These are phyloP conservation scores for Pyrgilauda ruficollis DNA, from an alignment of 2,113 vertebrate species.

Conservation along the genomic window DNA sequence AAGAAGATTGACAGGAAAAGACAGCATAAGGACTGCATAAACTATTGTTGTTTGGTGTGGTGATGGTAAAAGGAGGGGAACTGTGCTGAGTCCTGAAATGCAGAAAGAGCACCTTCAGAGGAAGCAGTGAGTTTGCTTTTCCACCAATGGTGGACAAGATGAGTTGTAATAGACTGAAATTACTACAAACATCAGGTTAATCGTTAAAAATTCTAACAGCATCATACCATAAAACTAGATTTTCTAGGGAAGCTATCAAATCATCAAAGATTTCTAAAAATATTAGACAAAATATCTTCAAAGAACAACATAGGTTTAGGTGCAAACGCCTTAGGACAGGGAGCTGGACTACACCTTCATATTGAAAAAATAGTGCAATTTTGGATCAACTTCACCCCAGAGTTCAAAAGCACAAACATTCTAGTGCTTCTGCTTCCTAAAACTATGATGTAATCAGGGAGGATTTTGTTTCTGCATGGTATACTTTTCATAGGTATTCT, in stretches of 20 bases:
- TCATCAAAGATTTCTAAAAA: not conserved
- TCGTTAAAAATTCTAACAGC: not conserved
- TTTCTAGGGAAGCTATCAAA: not conserved
- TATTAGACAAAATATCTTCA: not conserved
- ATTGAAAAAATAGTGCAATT: not conserved
- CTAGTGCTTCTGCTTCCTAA: not conserved
- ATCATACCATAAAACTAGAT: not conserved
- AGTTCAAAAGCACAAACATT: not conserved
- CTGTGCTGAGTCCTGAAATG: not conserved
- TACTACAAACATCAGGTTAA: not conserved
- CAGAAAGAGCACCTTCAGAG: not conserved
- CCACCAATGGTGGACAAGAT: not conserved
- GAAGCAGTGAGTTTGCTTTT: not conserved
- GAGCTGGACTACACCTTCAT: not conserved
- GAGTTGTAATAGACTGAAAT: not conserved
- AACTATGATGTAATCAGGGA: not conserved
- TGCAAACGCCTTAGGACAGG: not conserved
- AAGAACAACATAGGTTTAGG: not conserved
- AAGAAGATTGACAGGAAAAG: not conserved
- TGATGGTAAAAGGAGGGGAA: not conserved
- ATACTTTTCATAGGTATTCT: not conserved
- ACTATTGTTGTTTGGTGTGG: not conserved
- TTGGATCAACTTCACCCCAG: not conserved
- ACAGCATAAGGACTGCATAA: not conserved
- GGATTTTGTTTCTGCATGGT: not conserved